These are phyloP conservation scores for Trichacis sp. DNA, from an alignment of 2,888 invertebrate genomes.

Conservation along the genomic window DNA sequence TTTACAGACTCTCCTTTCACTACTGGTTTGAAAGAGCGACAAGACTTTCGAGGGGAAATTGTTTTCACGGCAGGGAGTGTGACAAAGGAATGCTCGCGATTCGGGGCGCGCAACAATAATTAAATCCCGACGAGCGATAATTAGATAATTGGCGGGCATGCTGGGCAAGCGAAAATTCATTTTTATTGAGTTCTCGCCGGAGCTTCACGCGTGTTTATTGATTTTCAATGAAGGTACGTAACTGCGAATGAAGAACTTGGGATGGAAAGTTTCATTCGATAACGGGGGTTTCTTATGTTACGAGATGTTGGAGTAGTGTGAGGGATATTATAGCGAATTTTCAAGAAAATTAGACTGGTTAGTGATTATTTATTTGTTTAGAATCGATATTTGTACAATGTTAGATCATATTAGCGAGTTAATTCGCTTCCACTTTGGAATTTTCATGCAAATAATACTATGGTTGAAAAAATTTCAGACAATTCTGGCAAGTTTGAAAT, in stretches of 20 bases:
- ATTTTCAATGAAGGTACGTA: constrained; percentile 38
- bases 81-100: constrained; percentile 40
- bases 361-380: no score
- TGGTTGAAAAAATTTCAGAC: no score
- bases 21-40: neutral
- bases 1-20: neutral
- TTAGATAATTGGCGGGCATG: constrained; percentile 53
- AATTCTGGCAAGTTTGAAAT: no score
- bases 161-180: constrained; percentile 53
- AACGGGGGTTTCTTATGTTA: neutral
- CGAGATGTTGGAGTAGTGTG: neutral
- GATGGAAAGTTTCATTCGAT: constrained; percentile 5
- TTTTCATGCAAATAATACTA: no score
- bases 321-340: no score
- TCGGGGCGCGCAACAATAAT: constrained; percentile 54
- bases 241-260: constrained; percentile 1
- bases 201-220: constrained; percentile 23
- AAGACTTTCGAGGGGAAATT: constrained; percentile 8
- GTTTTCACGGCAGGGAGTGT: constrained; percentile 34
- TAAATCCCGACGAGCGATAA: constrained; percentile 54
- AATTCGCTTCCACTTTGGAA: no score
- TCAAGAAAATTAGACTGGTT: no score
- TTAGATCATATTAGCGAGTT: no score
- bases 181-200: constrained; percentile 49
- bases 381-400: no score